These are phyloP conservation scores for Uria aalge DNA, from an alignment of 2,113 vertebrate genomes.

Conservation along the genomic window DNA sequence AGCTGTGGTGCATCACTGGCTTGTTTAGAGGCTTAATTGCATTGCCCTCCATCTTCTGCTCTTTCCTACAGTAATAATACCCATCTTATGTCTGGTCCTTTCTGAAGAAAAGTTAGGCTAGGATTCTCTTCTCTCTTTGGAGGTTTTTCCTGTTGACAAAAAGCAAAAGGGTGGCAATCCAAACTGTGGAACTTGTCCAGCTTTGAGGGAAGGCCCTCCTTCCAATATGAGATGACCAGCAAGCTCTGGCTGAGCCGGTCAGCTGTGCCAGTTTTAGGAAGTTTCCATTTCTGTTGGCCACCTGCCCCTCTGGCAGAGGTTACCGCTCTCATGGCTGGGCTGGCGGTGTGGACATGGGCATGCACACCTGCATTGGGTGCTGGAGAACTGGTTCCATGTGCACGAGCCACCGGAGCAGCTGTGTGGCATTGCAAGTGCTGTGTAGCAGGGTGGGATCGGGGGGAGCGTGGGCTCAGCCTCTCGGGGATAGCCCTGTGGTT, in stretches of 20 bases:
- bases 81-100: neutral
- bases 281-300: neutral
- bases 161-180: neutral
- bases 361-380: accelerated
- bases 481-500: neutral
- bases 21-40: neutral
- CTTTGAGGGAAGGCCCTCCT: neutral
- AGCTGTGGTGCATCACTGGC: neutral
- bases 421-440: neutral
- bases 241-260: neutral
- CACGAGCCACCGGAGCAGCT: neutral
- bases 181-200: neutral
- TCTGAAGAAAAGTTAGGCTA: neutral
- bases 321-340: accelerated
- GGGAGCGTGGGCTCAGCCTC: neutral
- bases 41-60: neutral
- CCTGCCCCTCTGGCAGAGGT: neutral
- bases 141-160: neutral
- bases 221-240: neutral
- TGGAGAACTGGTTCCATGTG: accelerated
- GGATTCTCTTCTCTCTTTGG: neutral
- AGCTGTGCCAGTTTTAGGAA: neutral
- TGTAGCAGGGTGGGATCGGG: accelerated
- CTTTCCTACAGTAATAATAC: neutral
- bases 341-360: accelerated